Evolutionary conservation across 64 coral and sea anemone genomes (phyloP).

Genomic region (Actinia tenebrosa): DNA sequence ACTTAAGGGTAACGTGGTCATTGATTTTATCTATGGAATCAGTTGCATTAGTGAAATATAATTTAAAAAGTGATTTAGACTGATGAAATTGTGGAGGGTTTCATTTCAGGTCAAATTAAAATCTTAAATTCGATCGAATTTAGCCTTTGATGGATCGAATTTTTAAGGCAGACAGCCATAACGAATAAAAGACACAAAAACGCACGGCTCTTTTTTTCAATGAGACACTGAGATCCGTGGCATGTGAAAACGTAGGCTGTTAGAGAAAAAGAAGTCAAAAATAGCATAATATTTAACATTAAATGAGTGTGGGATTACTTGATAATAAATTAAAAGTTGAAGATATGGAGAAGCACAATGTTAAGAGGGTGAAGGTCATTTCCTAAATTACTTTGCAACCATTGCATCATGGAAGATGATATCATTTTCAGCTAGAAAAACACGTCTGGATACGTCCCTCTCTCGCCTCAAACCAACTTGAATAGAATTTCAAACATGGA

Average conservation of each 20-base stretch:
- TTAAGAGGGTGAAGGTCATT: constrained; percentile 16
- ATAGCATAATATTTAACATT: background rate
- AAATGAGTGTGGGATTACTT: background rate
- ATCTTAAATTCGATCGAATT: background rate
- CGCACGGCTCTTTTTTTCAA: background rate
- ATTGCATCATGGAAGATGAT: background rate
- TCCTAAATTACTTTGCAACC: background rate
- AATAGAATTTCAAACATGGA: constrained; percentile 20
- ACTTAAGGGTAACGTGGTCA: background rate
- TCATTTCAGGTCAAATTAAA: background rate
- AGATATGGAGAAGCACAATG: background rate
- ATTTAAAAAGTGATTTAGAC: constrained; percentile 8
- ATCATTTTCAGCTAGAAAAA: background rate
- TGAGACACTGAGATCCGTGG: background rate
- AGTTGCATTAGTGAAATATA: constrained; percentile 12
- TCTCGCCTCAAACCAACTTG: constrained; percentile 12
- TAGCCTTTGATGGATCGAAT: background rate
- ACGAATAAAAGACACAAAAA: background rate
- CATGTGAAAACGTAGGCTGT: background rate
- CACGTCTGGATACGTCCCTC: constrained; percentile 8
- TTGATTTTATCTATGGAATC: constrained; percentile 13
- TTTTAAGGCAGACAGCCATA: background rate
- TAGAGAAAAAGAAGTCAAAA: background rate
- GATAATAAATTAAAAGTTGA: constrained; percentile 4
- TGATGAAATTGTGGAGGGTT: background rate